phyloP scores from a whole-genome alignment of 2,113 vertebrate species.

The Plecturocebus donacophilus region DNA sequence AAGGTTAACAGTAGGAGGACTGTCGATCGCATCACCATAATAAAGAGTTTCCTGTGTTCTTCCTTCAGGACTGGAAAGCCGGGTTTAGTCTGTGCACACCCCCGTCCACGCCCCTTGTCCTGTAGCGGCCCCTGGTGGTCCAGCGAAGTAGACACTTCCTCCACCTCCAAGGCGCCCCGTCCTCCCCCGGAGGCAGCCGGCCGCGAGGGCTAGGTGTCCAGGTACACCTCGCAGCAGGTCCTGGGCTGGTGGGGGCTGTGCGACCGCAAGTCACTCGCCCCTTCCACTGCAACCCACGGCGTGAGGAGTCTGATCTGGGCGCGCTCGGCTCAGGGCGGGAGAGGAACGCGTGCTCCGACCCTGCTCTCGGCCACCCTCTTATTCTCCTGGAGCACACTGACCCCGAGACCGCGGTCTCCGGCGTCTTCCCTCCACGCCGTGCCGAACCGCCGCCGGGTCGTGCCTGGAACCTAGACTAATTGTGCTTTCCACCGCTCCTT shows the following conservation, averaged over 20 bases:
- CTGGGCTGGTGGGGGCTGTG: neutral
- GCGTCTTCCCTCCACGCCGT: neutral
- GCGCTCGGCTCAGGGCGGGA: neutral
- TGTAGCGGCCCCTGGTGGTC: slow-evolving; percentile 70
- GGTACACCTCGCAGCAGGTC: neutral
- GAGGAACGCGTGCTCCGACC: neutral
- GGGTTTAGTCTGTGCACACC: neutral
- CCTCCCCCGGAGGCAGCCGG: neutral
- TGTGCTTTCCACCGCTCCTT: neutral
- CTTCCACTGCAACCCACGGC: neutral
- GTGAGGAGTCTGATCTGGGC: neutral
- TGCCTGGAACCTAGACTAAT: neutral
- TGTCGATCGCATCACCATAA: slow-evolving; percentile 32
- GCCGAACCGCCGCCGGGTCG: neutral
- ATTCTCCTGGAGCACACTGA: neutral
- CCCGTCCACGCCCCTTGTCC: slow-evolving; percentile 29
- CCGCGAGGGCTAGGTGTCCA: neutral
- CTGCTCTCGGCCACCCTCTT: neutral
- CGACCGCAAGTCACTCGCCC: neutral
- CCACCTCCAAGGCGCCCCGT: neutral
- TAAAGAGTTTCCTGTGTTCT: slow-evolving; percentile 65
- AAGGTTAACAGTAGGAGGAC: neutral
- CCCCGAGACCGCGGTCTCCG: neutral
- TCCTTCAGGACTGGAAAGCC: neutral
- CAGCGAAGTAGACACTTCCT: neutral